Evolutionary conservation across 2,888 invertebrate species (phyloP), one percentile per base, ranked within the genome.

Genomic region (Oscheius sp.): DNA sequence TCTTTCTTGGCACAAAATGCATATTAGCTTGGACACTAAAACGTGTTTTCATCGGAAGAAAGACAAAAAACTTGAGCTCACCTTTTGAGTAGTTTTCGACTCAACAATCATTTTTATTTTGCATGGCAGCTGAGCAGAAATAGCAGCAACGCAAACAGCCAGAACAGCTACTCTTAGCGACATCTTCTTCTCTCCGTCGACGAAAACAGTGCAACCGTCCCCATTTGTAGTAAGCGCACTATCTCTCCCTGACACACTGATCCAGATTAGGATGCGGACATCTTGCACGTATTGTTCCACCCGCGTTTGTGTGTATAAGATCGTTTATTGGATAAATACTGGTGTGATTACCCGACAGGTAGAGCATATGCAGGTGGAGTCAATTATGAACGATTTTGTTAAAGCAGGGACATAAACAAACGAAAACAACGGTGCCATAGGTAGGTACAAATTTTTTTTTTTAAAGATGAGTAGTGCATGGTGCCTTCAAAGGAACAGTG

Each of bases 181-280:
- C 68, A 68, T 68, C 7, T 11, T 42, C 42, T 42, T 42, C 42
- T 42, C 42, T 42, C 7, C 42, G 42, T 7, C 7, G 42, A 5
- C 47, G 50, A 42, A 42, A 21, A 21, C n/a, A 29, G 53, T 53
- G 53, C 53, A 53, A 7, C 53, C 29, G 59, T 2, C 51, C 55
- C 13, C 33, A 51, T 55, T 68, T 68, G 55, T 68, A 68, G 32
- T 48, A 32, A 29, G 13, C 50, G 48, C 65, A 50, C 68, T 68
- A 35, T 68, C 68, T 55, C 58, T 13, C 32, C 55, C 32, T 68
- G 68, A 68, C 68, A 68, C 55, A 68, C 68, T 68, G 55, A 68
- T 68, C 68, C 55, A 68, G 35, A 68, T 68, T 50, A 50, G 32
- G 51, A n/a, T 48, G 65, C 65, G 65, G 53, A 32, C 55, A 55